These are phyloP conservation scores for Coracias cyanogaster DNA, from an alignment of 2,797 vertebrate genomes.

Conservation along the genomic window DNA sequence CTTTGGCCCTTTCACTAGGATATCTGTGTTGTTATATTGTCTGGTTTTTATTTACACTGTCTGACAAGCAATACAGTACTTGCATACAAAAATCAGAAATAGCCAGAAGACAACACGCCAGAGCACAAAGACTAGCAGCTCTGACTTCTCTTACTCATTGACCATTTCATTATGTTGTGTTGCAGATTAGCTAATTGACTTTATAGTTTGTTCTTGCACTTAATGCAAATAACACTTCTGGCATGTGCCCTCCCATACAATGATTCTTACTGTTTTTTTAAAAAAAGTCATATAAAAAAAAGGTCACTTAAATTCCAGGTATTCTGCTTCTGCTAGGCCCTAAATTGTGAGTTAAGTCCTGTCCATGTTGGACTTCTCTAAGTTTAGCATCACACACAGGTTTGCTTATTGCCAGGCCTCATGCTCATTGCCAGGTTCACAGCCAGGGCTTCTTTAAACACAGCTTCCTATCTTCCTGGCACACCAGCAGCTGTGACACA, in stretches of 20 bases:
- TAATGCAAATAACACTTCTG: neutral
- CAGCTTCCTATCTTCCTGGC: neutral
- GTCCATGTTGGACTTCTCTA: neutral
- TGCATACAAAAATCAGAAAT: neutral
- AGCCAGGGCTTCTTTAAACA: neutral
- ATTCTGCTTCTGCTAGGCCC: neutral
- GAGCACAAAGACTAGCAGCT: neutral
- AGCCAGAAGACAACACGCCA: neutral
- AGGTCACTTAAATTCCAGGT: neutral
- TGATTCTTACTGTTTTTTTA: neutral
- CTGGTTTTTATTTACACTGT: conserved; percentile 5
- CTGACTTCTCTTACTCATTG: neutral
- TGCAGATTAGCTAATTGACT: neutral
- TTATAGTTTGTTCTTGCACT: neutral
- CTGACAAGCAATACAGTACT: neutral
- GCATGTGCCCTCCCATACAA: neutral
- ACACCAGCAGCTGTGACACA: neutral
- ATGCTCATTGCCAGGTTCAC: neutral
- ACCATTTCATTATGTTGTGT: neutral
- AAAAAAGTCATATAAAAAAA: neutral
- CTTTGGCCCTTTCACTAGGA: neutral
- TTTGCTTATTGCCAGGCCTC: neutral
- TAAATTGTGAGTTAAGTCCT: neutral
- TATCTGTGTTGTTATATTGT: neutral
- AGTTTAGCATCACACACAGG: neutral